phyloP scores from a whole-genome alignment of 1,140 invertebrate genomes.

The Rhopalosiphum maidis region DNA sequence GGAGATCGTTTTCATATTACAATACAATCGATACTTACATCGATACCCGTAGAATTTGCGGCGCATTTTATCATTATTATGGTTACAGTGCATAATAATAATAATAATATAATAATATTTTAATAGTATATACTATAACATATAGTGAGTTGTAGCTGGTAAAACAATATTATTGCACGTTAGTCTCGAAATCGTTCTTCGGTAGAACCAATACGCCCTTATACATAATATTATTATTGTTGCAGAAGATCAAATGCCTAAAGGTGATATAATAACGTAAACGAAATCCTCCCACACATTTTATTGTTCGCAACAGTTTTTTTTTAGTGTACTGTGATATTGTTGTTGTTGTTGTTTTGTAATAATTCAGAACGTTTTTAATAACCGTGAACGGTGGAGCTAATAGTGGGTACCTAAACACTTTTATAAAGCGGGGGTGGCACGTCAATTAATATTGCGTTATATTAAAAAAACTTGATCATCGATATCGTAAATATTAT shows the following conservation, averaged over 20 bases:
- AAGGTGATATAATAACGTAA: neutral
- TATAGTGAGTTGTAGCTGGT: neutral
- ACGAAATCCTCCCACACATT: constrained; percentile 3
- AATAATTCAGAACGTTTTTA: neutral
- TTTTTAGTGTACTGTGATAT: neutral
- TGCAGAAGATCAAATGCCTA: neutral
- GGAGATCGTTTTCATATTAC: neutral
- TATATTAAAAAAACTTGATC: neutral
- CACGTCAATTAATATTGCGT: neutral
- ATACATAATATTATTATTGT: neutral
- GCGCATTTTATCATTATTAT: neutral
- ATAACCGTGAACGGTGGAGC: neutral
- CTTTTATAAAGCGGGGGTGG: neutral
- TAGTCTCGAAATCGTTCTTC: neutral
- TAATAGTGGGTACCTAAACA: neutral
- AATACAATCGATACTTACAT: neutral
- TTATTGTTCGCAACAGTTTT: neutral
- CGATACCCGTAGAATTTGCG: neutral
- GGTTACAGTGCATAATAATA: neutral
- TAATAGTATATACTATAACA: neutral
- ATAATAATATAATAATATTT: neutral
- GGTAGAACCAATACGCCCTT: neutral
- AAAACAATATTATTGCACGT: neutral
- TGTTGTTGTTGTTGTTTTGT: neutral
- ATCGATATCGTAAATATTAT: neutral